These are phyloP conservation scores for Torymus texanus DNA, from an alignment of 2,888 invertebrate genomes.

Conservation along the genomic window DNA sequence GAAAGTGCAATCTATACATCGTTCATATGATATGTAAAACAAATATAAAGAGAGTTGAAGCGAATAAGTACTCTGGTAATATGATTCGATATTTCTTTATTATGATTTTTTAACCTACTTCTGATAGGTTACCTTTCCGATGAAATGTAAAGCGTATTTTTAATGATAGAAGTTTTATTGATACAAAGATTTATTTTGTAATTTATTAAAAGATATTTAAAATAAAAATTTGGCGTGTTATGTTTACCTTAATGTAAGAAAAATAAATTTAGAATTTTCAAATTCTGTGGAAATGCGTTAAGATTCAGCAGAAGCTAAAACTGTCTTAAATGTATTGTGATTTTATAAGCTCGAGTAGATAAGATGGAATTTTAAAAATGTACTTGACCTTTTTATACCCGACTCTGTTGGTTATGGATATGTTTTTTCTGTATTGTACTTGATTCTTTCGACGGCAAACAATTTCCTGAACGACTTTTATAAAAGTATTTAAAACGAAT, in stretches of 20 bases:
- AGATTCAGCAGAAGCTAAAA: neutral
- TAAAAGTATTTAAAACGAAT: constrained; percentile 42
- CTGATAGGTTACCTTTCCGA: constrained; percentile 5
- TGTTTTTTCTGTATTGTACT: constrained; percentile 44
- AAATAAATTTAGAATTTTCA: constrained; percentile 4
- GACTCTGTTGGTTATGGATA: constrained; percentile 59
- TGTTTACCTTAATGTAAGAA: neutral
- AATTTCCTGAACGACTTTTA: constrained; percentile 41
- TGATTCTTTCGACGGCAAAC: constrained; percentile 34
- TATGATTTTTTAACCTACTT: constrained; percentile 26
- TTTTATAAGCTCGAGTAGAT: constrained; percentile 11
- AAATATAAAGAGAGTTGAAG: constrained; percentile 5
- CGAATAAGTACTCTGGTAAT: constrained; percentile 12
- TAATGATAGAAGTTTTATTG: constrained; percentile 3
- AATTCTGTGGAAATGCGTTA: constrained; percentile 2
- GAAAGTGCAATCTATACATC: constrained; percentile 16
- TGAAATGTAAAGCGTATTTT: constrained; percentile 1
- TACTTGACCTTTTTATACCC: constrained; percentile 18
- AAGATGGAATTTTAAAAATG: constrained; percentile 17
- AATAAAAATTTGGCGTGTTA: neutral
- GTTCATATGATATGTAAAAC: constrained; percentile 13
- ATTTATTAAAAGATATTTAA: neutral
- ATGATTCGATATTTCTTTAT: constrained; percentile 34
- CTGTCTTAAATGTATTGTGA: neutral
- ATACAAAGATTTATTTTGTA: neutral